Evolutionary conservation across 2,888 invertebrate genomes (phyloP).

Genomic region (Escarpia spicata): DNA sequence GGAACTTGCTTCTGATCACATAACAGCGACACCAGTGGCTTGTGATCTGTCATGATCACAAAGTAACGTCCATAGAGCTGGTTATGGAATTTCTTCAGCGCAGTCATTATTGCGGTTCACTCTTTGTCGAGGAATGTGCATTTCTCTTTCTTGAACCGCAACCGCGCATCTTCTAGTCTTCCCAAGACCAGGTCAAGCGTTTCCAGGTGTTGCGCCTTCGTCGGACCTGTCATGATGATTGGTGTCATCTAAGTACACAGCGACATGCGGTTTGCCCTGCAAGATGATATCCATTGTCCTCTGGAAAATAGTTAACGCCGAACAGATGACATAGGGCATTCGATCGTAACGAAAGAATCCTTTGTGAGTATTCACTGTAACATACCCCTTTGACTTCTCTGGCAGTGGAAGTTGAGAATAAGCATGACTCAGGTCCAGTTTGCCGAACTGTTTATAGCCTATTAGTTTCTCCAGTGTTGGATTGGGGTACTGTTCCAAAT

Average conservation of each 20-base stretch:
- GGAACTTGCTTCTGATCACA: too few species aligned
- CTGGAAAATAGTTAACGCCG: conserved; percentile 25
- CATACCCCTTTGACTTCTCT: neutral
- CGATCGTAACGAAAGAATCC: conserved; percentile 25
- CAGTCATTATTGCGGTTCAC: too few species aligned
- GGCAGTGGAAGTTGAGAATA: conserved; percentile 33
- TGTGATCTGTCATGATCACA: too few species aligned
- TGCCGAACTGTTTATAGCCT: conserved; percentile 37
- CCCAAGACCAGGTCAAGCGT: neutral
- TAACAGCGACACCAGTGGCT: too few species aligned
- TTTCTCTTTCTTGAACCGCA: neutral
- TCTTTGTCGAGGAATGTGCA: neutral
- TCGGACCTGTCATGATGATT: neutral
- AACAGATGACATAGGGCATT: conserved; percentile 22
- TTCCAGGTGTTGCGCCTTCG: neutral
- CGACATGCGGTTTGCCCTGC: neutral
- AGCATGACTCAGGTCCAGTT: conserved; percentile 46
- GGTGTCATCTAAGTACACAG: conserved; percentile 21
- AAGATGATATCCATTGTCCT: neutral
- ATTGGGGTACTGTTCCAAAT: neutral
- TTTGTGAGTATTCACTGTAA: conserved; percentile 17
- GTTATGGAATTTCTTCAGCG: too few species aligned
- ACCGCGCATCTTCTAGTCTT: neutral
- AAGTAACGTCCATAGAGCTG: too few species aligned
- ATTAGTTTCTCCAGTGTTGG: neutral